Conservation (phyloP, 2,113 vertebrate genomes). For the rat (Rattus norvegicus) region DNA sequence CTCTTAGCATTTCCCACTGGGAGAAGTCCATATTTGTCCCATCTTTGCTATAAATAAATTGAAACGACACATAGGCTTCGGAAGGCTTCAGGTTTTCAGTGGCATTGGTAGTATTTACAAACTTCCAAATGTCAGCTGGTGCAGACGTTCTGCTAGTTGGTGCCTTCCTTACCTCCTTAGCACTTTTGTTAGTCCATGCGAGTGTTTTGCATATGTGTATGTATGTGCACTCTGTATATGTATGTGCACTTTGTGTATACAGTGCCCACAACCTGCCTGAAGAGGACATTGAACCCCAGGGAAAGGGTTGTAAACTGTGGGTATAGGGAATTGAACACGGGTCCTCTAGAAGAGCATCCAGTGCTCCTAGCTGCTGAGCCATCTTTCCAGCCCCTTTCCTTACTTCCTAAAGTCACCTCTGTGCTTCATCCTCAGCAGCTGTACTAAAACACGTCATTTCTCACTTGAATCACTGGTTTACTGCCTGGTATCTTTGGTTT, state of each 20-base stretch:
- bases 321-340: neutral
- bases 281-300: neutral
- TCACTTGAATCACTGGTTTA: constrained; percentile 27
- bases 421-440: neutral
- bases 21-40: neutral
- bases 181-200: neutral
- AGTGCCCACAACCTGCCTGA: neutral
- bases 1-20: neutral
- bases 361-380: neutral
- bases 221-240: neutral
- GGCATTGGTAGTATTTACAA: constrained; percentile 43
- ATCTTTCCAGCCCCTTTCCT: neutral
- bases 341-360: neutral
- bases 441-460: neutral
- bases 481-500: neutral
- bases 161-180: neutral
- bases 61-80: constrained; percentile 4
- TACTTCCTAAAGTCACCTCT: neutral
- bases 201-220: neutral
- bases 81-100: constrained; percentile 33
- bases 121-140: neutral
- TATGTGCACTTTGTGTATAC: neutral
- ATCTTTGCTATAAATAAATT: constrained; percentile 1
- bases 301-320: neutral
- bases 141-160: neutral